phyloP scores from a whole-genome alignment of 1,140 invertebrate genomes.

The Brachionus manjavacas region DNA sequence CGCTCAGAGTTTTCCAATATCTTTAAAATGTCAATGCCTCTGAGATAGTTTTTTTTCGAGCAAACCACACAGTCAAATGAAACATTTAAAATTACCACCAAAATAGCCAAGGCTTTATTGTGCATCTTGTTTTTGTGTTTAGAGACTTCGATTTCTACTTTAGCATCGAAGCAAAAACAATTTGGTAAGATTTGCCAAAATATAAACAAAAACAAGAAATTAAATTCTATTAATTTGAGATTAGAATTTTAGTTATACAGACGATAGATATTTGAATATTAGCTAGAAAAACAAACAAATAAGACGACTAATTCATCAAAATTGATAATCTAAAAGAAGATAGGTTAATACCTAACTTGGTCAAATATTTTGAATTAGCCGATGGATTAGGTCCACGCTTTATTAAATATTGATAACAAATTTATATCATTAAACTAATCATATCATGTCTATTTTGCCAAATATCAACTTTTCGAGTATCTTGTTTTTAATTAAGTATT shows the following conservation, averaged over 20 bases:
- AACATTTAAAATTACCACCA: background rate
- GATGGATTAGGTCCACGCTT: background rate
- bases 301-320: background rate
- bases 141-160: background rate
- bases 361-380: background rate
- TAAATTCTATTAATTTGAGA: constrained; percentile 1
- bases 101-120: background rate
- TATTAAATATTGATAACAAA: background rate
- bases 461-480: background rate
- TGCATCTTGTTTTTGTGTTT: background rate
- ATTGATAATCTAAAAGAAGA: background rate
- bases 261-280: background rate
- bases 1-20: background rate
- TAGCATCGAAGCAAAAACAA: background rate
- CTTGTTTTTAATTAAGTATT: background rate
- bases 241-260: background rate
- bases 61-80: background rate
- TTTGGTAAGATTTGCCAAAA: background rate
- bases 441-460: background rate
- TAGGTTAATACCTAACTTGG: background rate
- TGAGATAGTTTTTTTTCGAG: background rate
- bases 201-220: background rate
- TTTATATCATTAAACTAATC: background rate
- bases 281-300: constrained; percentile 4
- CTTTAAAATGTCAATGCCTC: background rate